These are phyloP conservation scores for Orycteropus afer DNA, from an alignment of 2,113 vertebrate genomes.

Conservation along the genomic window DNA sequence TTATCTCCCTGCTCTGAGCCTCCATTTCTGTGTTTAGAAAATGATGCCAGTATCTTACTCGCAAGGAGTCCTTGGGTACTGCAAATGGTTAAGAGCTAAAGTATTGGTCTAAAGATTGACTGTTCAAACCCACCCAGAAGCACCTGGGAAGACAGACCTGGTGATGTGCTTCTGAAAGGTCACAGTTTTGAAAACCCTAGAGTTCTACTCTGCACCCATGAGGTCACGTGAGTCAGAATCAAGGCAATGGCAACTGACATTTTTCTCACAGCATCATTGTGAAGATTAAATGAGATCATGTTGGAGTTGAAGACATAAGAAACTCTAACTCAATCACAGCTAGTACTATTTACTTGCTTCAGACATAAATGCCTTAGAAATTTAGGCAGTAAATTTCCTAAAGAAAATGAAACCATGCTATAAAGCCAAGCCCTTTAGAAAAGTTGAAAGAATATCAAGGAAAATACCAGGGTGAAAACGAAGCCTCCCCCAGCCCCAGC, in stretches of 20 bases:
- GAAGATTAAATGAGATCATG: background rate
- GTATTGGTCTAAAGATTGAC: background rate
- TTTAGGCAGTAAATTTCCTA: background rate
- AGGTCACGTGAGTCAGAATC: background rate
- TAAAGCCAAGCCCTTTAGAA: conserved; percentile 2
- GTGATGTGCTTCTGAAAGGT: too few species aligned
- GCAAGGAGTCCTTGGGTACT: background rate
- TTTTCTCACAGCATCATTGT: background rate
- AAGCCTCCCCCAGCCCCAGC: conserved; percentile 11
- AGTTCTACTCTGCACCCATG: background rate
- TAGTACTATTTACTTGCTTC: background rate
- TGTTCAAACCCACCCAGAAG: background rate
- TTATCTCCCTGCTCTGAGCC: background rate
- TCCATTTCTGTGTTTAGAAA: background rate
- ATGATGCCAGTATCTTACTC: background rate
- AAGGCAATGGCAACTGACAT: background rate
- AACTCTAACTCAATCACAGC: background rate
- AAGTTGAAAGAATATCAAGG: background rate
- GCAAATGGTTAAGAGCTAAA: background rate
- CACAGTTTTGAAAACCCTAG: background rate
- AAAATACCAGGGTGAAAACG: conserved; percentile 49
- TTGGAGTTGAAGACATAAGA: background rate
- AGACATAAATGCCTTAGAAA: background rate
- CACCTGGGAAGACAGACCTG: background rate
- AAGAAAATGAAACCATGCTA: background rate